Evolutionary conservation across 2,888 invertebrate species (phyloP).

Genomic region (Platynereis dumerilii): DNA sequence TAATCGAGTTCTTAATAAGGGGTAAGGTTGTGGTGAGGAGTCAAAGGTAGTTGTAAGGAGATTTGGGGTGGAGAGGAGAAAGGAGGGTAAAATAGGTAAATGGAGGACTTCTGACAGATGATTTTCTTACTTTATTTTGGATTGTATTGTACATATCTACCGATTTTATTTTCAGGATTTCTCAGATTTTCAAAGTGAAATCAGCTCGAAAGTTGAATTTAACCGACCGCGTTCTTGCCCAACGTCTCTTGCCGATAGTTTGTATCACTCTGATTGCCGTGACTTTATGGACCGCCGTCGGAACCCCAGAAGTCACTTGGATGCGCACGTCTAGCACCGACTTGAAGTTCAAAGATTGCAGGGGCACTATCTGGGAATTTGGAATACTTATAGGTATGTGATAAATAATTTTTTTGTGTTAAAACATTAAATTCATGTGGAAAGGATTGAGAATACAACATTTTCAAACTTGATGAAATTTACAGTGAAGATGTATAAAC

Average conservation of each 20-base stretch:
- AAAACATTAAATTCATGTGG: not conserved
- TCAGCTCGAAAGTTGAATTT: conserved; percentile 91
- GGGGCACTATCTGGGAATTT: conserved; percentile 94
- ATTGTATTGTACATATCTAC: not conserved
- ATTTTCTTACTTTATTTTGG: no score
- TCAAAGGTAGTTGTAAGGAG: no score
- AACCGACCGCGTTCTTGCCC: conserved; percentile 88
- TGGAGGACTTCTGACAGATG: no score
- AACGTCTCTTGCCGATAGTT: conserved; percentile 92
- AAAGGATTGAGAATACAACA: not conserved
- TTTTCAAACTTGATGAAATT: not conserved
- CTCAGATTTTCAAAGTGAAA: conserved; percentile 89
- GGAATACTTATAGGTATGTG: conserved; percentile 81
- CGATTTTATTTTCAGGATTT: conserved; percentile 72
- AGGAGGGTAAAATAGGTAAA: no score
- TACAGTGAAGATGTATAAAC: no score
- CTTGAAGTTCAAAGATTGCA: conserved; percentile 86
- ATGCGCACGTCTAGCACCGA: conserved; percentile 67
- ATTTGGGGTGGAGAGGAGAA: no score
- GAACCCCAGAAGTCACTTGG: conserved; percentile 38
- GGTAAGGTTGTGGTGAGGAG: no score
- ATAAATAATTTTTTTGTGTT: no score
- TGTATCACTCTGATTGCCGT: conserved; percentile 87
- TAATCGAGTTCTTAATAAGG: no score
- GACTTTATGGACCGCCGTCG: conserved; percentile 83